Percentiles rank a stretch among this genome's conserved stretches.
These are phyloP conservation scores for Hedychridium roseum DNA, from an alignment of 2,888 invertebrate genomes.

Conservation along the genomic window DNA sequence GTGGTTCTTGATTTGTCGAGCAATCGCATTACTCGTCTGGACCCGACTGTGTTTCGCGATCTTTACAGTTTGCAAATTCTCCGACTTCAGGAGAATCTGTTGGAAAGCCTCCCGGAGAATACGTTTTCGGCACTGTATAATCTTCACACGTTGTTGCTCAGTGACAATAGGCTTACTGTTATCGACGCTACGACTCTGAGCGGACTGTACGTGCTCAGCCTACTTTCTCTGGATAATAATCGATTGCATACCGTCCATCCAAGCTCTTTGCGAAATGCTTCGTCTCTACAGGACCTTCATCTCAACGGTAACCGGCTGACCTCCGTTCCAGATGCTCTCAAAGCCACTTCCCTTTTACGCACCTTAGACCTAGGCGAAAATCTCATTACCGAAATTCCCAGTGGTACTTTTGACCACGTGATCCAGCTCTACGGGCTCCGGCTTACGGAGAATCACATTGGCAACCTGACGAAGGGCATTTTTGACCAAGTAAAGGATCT, in stretches of 20 bases:
- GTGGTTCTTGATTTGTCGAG: conserved; percentile 80
- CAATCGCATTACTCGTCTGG: conserved; percentile 79
- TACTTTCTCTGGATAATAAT: conserved; percentile 83
- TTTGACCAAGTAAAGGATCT: conserved; percentile 81
- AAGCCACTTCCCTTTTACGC: conserved; percentile 78
- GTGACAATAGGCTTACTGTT: conserved; percentile 79
- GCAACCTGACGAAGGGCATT: conserved; percentile 80
- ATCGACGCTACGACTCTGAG: conserved; percentile 80
- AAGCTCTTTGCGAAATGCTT: conserved; percentile 80
- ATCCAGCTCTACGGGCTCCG: conserved; percentile 82
- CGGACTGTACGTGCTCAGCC: conserved; percentile 78
- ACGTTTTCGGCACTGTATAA: conserved; percentile 80
- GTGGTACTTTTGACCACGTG: conserved; percentile 82
- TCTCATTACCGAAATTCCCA: conserved; percentile 79
- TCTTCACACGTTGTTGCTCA: conserved; percentile 81
- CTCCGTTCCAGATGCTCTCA: conserved; percentile 77
- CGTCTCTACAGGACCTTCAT: conserved; percentile 82
- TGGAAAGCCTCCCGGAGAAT: conserved; percentile 80
- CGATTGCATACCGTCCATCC: conserved; percentile 78
- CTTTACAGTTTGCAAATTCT: conserved; percentile 82
- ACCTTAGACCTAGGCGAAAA: conserved; percentile 88
- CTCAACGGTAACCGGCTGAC: conserved; percentile 82
- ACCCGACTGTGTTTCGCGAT: conserved; percentile 79
- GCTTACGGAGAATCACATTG: conserved; percentile 85
- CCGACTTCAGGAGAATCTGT: conserved; percentile 80